Evolutionary conservation across 2,888 invertebrate genomes (phyloP).

Genomic region (Cinara cedri): DNA sequence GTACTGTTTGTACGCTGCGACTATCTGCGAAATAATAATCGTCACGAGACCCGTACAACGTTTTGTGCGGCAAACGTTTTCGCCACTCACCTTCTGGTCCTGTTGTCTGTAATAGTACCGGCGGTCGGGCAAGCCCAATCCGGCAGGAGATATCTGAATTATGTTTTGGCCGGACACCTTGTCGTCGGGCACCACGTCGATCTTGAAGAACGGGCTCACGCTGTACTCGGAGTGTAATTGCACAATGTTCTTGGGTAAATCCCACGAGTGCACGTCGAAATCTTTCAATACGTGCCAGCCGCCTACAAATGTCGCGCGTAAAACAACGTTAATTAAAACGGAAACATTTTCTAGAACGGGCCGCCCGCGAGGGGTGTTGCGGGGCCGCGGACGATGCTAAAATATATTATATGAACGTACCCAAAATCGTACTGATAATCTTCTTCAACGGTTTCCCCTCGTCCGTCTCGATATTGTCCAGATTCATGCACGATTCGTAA

Average conservation of each 20-base stretch:
- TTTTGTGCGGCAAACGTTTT: background rate
- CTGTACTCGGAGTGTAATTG: slow-evolving; percentile 65
- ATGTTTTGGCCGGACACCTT: slow-evolving; percentile 64
- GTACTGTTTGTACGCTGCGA: slow-evolving; percentile 65
- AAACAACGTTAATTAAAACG: slow-evolving; percentile 2
- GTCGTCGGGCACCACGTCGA: slow-evolving; percentile 66
- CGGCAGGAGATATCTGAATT: slow-evolving; percentile 66
- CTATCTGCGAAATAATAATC: slow-evolving; percentile 62
- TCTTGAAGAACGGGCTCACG: slow-evolving; percentile 66
- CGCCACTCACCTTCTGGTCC: slow-evolving; percentile 62
- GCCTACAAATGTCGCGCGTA: slow-evolving; percentile 63
- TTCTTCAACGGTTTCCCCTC: slow-evolving; percentile 63
- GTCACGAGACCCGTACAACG: background rate
- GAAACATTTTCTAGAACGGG: slow-evolving; percentile 21
- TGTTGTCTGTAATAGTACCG: slow-evolving; percentile 65
- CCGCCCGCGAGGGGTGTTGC: background rate
- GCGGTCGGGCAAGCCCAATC: slow-evolving; percentile 67
- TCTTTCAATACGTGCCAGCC: slow-evolving; percentile 66
- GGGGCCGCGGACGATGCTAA: too few relatives aligned
- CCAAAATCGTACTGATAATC: slow-evolving; percentile 64
- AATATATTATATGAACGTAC: slow-evolving; percentile 63
- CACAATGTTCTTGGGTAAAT: slow-evolving; percentile 63
- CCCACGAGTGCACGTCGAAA: slow-evolving; percentile 64
- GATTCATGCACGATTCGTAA: slow-evolving; percentile 68
- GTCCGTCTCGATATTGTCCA: slow-evolving; percentile 66